Percentiles rank a stretch among this genome's conserved stretches.
Evolutionary conservation across 2,113 vertebrate species (phyloP).

Genomic region (Cisticola juncidis): DNA sequence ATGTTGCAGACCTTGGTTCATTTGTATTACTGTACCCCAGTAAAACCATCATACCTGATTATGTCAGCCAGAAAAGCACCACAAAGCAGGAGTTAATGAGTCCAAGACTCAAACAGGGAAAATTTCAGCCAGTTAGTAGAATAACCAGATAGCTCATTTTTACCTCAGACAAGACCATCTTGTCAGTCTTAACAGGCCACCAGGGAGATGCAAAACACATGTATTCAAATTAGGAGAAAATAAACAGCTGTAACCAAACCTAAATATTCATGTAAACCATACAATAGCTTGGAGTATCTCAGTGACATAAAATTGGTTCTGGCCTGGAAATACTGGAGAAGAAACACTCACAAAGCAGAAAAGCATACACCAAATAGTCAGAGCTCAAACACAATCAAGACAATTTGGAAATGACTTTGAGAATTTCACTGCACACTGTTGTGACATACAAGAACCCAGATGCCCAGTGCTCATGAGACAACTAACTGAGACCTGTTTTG

Average conservation of each 20-base stretch:
- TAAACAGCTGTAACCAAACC: neutral
- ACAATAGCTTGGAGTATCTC: neutral
- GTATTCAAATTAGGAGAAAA: neutral
- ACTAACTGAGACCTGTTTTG: fast-evolving
- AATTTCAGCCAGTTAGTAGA: neutral
- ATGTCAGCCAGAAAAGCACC: neutral
- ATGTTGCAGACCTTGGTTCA: neutral
- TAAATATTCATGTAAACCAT: neutral
- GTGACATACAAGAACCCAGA: neutral
- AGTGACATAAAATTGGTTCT: neutral
- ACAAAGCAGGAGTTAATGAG: neutral
- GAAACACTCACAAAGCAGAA: neutral
- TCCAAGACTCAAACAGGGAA: neutral
- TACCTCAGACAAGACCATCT: neutral
- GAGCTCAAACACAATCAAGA: neutral
- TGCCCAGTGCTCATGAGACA: neutral
- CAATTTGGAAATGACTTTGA: neutral
- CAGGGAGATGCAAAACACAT: neutral
- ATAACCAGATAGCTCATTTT: neutral
- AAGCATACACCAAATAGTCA: fast-evolving
- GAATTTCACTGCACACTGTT: neutral
- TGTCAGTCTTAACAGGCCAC: neutral
- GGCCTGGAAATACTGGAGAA: neutral
- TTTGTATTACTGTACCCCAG: neutral
- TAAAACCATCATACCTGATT: neutral